Percentiles rank a stretch among this genome's conserved stretches.
Conservation (phyloP, 1,140 invertebrate genomes). For the Zophobas atratus region DNA sequence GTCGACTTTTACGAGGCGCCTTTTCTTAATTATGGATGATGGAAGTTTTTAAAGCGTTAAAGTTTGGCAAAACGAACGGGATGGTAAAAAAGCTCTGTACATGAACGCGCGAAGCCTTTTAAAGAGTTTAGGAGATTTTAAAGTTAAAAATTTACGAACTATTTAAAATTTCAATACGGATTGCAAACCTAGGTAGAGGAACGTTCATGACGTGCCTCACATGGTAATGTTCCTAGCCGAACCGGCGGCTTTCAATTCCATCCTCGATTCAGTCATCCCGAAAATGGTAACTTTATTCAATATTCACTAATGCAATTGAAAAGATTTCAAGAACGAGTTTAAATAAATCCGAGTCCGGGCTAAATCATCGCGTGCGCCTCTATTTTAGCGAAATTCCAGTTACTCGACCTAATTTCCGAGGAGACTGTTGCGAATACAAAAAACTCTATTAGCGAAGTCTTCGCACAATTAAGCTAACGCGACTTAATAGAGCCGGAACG, state of each 20-base stretch:
- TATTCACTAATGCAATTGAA: conserved; percentile 55
- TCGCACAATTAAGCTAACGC: conserved; percentile 2
- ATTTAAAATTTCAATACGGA: conserved; percentile 43
- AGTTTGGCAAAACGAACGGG: neutral
- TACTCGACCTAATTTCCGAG: conserved; percentile 6
- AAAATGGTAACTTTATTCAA: conserved; percentile 56
- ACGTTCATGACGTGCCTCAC: conserved; percentile 49
- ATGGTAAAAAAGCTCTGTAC: conserved; percentile 6
- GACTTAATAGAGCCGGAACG: too few species aligned
- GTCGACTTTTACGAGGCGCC: conserved; percentile 3
- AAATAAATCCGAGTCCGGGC: conserved; percentile 35
- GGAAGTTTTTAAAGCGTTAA: conserved; percentile 4
- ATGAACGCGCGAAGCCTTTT: conserved; percentile 22
- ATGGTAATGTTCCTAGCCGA: conserved; percentile 52
- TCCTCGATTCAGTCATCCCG: conserved; percentile 50
- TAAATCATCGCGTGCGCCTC: neutral
- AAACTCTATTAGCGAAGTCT: conserved; percentile 5
- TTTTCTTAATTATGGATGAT: conserved; percentile 23
- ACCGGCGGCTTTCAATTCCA: conserved; percentile 52
- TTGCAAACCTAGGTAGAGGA: conserved; percentile 30
- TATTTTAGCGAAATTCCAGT: neutral
- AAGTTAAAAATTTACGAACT: conserved; percentile 42
- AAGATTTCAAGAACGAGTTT: conserved; percentile 50
- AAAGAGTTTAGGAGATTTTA: conserved; percentile 34
- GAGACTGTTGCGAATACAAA: neutral